A percentile compares a stretch with the other conserved stretches of the same genome.
Evolutionary conservation across 1,140 invertebrate genomes (phyloP).

Genomic region (Ganaspis sp.): DNA sequence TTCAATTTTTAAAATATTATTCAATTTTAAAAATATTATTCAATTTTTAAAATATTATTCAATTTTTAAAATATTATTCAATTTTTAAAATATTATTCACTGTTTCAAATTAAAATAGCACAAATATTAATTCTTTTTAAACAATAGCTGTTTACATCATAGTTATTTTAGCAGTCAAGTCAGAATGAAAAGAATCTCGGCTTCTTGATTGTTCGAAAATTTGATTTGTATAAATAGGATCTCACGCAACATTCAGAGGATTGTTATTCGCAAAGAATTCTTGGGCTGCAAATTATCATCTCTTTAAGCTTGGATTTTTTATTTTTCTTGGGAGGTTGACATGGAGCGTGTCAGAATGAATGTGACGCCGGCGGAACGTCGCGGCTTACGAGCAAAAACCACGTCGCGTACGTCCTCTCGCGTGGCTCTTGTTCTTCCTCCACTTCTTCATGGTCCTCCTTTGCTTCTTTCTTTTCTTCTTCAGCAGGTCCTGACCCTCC

Average conservation of each 20-base stretch:
- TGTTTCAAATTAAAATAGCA: too few relatives aligned
- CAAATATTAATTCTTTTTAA: too few relatives aligned
- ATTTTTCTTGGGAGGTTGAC: slow-evolving; percentile 44
- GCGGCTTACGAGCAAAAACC: slow-evolving; percentile 62
- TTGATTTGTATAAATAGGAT: too few relatives aligned
- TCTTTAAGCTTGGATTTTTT: neutral
- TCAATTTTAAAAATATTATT: too few relatives aligned
- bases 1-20: too few relatives aligned
- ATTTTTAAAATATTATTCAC: too few relatives aligned
- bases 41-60: too few relatives aligned
- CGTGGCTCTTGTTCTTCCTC: slow-evolving; percentile 55
- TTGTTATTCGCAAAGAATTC: neutral
- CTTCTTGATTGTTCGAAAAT: too few relatives aligned
- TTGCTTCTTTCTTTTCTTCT: slow-evolving; percentile 37
- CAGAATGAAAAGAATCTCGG: too few relatives aligned
- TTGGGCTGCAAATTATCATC: slow-evolving; percentile 2
- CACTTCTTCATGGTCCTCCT: slow-evolving; percentile 46
- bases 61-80: too few relatives aligned
- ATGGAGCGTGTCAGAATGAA: slow-evolving; percentile 63
- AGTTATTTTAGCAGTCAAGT: too few relatives aligned
- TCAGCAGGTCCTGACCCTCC: slow-evolving; percentile 45
- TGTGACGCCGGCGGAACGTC: slow-evolving; percentile 66
- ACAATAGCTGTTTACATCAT: too few relatives aligned
- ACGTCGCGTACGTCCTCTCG: slow-evolving; percentile 57
- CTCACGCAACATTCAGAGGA: neutral